These are phyloP conservation scores for Cossypha polioptera DNA, from an alignment of 2,797 vertebrate genomes.

Conservation along the genomic window DNA sequence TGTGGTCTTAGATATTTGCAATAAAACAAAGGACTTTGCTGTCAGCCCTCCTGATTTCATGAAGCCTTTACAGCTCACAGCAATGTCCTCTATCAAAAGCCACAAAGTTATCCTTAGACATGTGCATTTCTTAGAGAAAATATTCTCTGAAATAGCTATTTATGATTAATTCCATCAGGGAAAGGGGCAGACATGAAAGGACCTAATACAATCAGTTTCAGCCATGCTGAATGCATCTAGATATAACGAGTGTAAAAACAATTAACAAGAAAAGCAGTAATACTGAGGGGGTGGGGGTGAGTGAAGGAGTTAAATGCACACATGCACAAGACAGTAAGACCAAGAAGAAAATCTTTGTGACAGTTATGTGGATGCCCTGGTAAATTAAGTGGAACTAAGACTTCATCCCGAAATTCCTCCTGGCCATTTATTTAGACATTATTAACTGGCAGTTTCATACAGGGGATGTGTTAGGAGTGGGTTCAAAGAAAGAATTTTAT, in stretches of 20 bases:
- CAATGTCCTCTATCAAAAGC: slow-evolving; percentile 57
- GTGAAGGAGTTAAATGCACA: neutral
- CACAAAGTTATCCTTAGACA: slow-evolving; percentile 39
- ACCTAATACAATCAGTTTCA: neutral
- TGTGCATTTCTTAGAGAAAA: slow-evolving; percentile 48
- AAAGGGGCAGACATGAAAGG: slow-evolving; percentile 12
- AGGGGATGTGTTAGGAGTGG: neutral
- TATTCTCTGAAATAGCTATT: slow-evolving; percentile 41
- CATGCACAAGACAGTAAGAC: neutral
- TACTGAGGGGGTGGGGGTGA: neutral
- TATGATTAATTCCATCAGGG: slow-evolving; percentile 60
- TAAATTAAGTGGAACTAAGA: slow-evolving; percentile 36
- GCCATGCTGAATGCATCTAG: slow-evolving; percentile 7
- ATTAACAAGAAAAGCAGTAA: slow-evolving; percentile 12
- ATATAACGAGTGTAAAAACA: neutral
- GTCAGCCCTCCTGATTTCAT: slow-evolving; percentile 39
- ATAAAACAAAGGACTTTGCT: slow-evolving; percentile 63
- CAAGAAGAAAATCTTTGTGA: slow-evolving; percentile 11
- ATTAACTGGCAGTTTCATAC: slow-evolving; percentile 5
- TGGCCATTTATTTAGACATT: slow-evolving; percentile 23
- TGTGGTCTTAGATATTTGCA: slow-evolving; percentile 61
- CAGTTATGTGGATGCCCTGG: neutral
- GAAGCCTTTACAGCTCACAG: slow-evolving; percentile 48
- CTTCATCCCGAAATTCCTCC: neutral
- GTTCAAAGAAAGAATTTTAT: slow-evolving; percentile 27